Percentiles rank a stretch among this genome's conserved stretches.
Conservation (phyloP, 2,113 vertebrate genomes). For the Catharus minimus region DNA sequence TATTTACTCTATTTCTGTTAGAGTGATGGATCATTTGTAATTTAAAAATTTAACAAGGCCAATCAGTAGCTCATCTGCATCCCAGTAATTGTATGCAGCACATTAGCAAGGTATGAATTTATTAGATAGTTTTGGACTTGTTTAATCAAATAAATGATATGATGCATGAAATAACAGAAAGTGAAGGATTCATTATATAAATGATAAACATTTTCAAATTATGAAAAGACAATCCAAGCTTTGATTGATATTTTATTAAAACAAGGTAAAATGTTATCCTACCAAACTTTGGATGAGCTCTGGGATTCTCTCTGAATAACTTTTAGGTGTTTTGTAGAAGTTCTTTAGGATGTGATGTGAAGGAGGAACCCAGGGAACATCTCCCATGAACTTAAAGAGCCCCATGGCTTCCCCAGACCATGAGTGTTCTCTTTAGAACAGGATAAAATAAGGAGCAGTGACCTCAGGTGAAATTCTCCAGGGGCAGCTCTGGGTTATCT, state of each 20-base stretch:
- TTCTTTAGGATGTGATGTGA: neutral
- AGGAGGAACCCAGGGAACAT: neutral
- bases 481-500: neutral
- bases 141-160: neutral
- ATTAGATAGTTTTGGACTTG: neutral
- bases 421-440: neutral
- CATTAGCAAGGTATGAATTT: neutral
- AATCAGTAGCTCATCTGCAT: constrained; percentile 30
- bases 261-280: neutral
- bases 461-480: neutral
- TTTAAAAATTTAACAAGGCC: constrained; percentile 2
- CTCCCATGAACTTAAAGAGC: neutral
- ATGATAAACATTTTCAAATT: neutral
- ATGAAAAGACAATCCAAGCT: neutral
- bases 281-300: neutral
- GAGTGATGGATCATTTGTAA: constrained; percentile 29
- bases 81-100: neutral
- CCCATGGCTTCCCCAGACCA: neutral
- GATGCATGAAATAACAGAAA: constrained; percentile 20
- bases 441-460: neutral
- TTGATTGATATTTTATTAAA: neutral
- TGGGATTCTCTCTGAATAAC: neutral
- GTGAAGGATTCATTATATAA: neutral
- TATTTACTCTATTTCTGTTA: constrained; percentile 39
- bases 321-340: neutral